Base-by-base conservation (phyloP, 2,797 vertebrate species). In the Parotocinclus haroldoi region DNA sequence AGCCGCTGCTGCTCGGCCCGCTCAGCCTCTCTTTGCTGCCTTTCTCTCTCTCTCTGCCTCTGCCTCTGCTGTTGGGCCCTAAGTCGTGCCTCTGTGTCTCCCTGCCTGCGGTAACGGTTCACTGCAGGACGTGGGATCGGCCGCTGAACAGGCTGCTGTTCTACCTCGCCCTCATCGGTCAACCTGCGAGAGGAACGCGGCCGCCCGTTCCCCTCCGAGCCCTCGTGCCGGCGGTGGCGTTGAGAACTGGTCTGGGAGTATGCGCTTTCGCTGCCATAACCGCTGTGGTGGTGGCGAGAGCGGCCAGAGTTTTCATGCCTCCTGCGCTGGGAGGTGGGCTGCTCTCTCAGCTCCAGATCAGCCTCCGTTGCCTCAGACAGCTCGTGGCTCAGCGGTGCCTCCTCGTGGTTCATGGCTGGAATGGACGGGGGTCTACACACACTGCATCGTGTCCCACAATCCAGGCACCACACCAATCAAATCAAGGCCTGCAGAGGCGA, bases 381-480 rank as follows among this genome's bases (percentile, higher is more conserved):
- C 69, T 91, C 91, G 61, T 93, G 91, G 36, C 75, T 83, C 63
- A 84, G 85, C 70, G 94, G 89, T 52, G 82, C 85, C 79, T 92
- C 91, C 78, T 89, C 87, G 74, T 90, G 90, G 87, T 91, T 95
- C 94, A 97, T 94, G 88, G 84, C 85, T 86, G 77, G 68, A 73
- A 82, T 75, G 82, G 72, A 71, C 72, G 44, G 68, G 66, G 76
- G 72, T 55, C 89, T 89, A 92, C 54, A 79, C 74, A 19, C 63
- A 66, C 59, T 79, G 84, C 91, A 93, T 93, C 80, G 78, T 89
- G 82, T 83, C 73, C 72, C 45, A 58, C 63, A 57, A 67, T 63
- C 73, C 84, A 76, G 75, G 61, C 82, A 81, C 75, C 79, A 76
- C 74, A 16, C 50, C 51, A 19, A 12, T 72, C 64, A 76, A 62